A percentile compares a stretch with the other conserved stretches of the same genome.
phyloP scores from a whole-genome alignment of 1,140 invertebrate species.

The Listronotus bonariensis region DNA sequence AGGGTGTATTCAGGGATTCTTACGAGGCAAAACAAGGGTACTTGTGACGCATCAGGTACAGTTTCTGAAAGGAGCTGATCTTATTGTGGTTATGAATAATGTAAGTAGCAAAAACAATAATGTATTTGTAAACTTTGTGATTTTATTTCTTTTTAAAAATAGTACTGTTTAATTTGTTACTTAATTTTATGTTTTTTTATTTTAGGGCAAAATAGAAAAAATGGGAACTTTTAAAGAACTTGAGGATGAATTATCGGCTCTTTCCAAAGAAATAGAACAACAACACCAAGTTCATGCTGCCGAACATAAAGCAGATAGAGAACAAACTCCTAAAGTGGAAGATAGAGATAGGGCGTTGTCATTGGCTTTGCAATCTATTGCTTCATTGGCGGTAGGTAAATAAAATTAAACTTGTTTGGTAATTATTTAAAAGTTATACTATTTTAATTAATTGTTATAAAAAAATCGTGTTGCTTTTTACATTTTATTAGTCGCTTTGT shows the following conservation, averaged over 20 bases:
- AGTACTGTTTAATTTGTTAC: too few relatives aligned
- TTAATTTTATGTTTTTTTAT: neutral
- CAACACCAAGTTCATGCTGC: constrained; percentile 25
- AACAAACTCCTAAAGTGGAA: constrained; percentile 33
- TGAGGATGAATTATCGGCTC: constrained; percentile 47
- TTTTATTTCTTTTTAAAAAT: too few relatives aligned
- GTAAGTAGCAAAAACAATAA: constrained; percentile 53
- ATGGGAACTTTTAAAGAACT: constrained; percentile 51
- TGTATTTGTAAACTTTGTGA: too few relatives aligned
- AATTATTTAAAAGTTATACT: neutral
- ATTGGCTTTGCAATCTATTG: constrained; percentile 33
- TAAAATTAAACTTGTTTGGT: neutral
- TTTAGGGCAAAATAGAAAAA: constrained; percentile 56
- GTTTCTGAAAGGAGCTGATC: constrained; percentile 73
- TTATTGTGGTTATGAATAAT: constrained; percentile 73
- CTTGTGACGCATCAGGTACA: constrained; percentile 85
- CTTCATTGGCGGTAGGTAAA: constrained; percentile 35
- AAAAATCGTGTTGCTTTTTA: too few relatives aligned
- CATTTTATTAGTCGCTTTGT: too few relatives aligned
- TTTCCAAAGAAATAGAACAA: constrained; percentile 31
- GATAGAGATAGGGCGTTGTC: constrained; percentile 25
- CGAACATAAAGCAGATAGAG: constrained; percentile 25
- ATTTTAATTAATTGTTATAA: too few relatives aligned
- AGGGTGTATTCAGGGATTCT: constrained; percentile 64
- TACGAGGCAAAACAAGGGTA: constrained; percentile 64